These are phyloP conservation scores for Drosophila erecta DNA, from an alignment of 1,140 invertebrate species.

Conservation along the genomic window DNA sequence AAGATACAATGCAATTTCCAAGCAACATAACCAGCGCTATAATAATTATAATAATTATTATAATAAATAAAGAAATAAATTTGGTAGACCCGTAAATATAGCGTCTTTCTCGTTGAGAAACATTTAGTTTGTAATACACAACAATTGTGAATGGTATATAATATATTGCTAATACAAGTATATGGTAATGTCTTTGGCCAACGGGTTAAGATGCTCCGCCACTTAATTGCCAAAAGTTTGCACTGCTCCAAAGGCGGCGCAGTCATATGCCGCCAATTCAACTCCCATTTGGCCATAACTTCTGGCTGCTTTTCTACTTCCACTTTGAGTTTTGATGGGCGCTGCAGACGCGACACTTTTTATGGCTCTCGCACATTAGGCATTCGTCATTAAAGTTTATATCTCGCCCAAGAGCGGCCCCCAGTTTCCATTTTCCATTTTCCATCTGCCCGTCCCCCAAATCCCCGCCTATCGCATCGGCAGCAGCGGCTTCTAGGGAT, in stretches of 20 bases:
- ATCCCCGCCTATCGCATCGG: not conserved
- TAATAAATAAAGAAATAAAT: too few species aligned
- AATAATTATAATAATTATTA: too few species aligned
- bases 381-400: conserved; percentile 62
- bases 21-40: too few species aligned
- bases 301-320: conserved; percentile 27
- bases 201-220: conserved; percentile 15
- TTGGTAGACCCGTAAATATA: too few species aligned
- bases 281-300: conserved; percentile 13
- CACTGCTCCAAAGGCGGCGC: not conserved
- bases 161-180: too few species aligned
- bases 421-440: not conserved
- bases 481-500: conserved; percentile 10
- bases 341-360: conserved; percentile 70
- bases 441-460: too few species aligned
- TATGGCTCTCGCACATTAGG: conserved; percentile 58
- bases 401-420: conserved; percentile 5
- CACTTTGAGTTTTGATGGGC: conserved; percentile 66
- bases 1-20: too few species aligned
- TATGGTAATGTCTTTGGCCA: conserved; percentile 3
- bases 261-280: not conserved
- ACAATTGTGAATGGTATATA: too few species aligned
- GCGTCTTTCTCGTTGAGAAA: too few species aligned
- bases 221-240: conserved; percentile 66
- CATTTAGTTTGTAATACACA: not conserved